These are phyloP conservation scores for Coenonympha arcania DNA, from an alignment of 2,888 invertebrate species.

Conservation along the genomic window DNA sequence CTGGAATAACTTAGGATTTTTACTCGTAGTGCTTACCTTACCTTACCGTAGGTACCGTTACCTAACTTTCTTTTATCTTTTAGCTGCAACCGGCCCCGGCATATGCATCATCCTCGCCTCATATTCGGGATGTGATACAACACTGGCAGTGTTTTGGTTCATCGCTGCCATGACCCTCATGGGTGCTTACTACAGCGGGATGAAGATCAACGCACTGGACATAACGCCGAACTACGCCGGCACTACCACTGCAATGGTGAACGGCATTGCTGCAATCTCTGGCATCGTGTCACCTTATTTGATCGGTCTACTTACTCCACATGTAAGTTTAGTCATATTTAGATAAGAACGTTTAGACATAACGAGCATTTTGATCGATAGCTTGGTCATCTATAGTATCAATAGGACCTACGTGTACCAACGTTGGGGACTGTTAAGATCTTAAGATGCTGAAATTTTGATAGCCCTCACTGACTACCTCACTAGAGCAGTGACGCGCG, in stretches of 20 bases:
- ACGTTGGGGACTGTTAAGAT: no score
- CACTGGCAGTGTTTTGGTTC: conserved; percentile 75
- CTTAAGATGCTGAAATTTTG: no score
- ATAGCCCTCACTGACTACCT: no score
- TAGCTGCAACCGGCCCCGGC: conserved; percentile 78
- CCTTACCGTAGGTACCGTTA: no score
- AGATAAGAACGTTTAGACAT: no score
- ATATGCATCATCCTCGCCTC: conserved; percentile 77
- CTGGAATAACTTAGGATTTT: no score
- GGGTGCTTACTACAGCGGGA: conserved; percentile 81
- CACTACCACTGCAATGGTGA: conserved; percentile 79
- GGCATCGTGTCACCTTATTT: conserved; percentile 81
- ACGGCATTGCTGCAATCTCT: conserved; percentile 81
- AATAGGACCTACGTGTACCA: no score
- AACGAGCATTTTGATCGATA: no score
- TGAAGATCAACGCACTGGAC: conserved; percentile 80
- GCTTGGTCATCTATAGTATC: neutral
- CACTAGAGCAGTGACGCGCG: no score
- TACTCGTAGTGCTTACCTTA: no score
- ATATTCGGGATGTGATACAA: conserved; percentile 77
- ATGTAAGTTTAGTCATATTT: conserved; percentile 62
- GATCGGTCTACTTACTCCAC: conserved; percentile 78
- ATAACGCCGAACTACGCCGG: conserved; percentile 79
- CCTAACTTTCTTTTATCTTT: conserved; percentile 21
- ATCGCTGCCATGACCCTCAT: conserved; percentile 80